Evolutionary conservation across 2,888 invertebrate species (phyloP), one percentile per base, ranked within the genome.

Genomic region (Drosophila koepferae): DNA sequence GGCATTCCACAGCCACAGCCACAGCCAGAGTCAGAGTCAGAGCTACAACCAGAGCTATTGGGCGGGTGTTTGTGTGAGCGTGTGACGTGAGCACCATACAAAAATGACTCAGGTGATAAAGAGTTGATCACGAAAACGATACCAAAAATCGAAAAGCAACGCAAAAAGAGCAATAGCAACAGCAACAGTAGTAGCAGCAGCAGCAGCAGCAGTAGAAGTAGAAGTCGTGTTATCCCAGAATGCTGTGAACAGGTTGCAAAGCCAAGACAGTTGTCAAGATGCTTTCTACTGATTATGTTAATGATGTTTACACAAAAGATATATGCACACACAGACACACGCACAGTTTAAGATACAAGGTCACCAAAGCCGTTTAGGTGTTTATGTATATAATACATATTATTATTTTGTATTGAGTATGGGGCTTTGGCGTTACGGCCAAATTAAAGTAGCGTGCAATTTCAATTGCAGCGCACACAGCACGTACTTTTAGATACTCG

Each of bases 31-130:
- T 18, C 38, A 60, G 72, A 49, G 78, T 55, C 59, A 46, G 3
- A 51, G 60, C 46, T 38, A 44, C 28, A 51, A 51, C 31, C 38
- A 63, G 75, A 49, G 78, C 58, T 56, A 51, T 56, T 72, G 66
- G 61, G 40, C 67, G 65, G 53, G 51, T 14, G n/a, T 38, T 36
- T 44, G 54, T 63, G 55, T 63, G 46, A 36, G 63, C 56, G 62
- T 77, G 77, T 68, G 81, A 86, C 89, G 86, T 89, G 86, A 84
- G 75, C 72, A 56, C 69, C 79, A 79, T 89, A 80, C 70, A 63
- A 74, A 85, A 68, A 81, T 86, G 85, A 89, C 80, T 89, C 85
- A 89, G 87, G 86, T 85, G 85, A 88, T 87, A 88, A 88, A 85
- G 83, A 66, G 70, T n/a, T 74, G 83, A 85, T 87, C 87, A 79